Base-by-base conservation (phyloP, 2,888 invertebrate genomes). In the Euproctis similis region DNA sequence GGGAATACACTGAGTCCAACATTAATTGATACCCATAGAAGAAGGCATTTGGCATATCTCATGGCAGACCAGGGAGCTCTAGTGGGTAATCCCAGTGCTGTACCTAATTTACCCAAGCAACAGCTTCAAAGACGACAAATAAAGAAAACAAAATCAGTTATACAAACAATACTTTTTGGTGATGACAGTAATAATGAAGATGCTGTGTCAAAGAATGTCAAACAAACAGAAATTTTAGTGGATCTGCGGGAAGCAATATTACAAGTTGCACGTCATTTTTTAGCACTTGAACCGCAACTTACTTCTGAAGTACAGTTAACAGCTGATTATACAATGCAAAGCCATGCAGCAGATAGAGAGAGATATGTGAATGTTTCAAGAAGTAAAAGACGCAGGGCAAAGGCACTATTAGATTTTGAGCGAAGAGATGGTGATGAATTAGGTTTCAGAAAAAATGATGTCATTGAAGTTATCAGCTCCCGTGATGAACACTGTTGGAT, bases 401-500 rank as follows among this genome's bases (percentile, higher is more conserved):
- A 98, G 76, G 98, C 98, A 1, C 81, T 99, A 39, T 86, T 98
- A 53, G 98, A 98, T 84, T 99, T 99, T 85, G 98, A 98, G 75
- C 87, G 98, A 42, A 94, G 97, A 63, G 98, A 98, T 77, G 98
- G 98, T 47, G 98, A 99, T 84, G 99, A 99, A 74, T 78, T 99
- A 30, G 98, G 98, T 5, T 99, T 99, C 74, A 89, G 97, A 28
- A 98, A 97, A 75, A 98, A 99, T 85, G 98, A 99, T 74, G 95
- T 99, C 19, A 97, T 99, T 30, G 98, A 97, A 28, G 95, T 99
- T 23, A 91, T 98, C 12, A 97, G 96, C 60, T 96, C 96, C 65
- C 95, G 96, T 71, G 98, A 98, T 82, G 98, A 98, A 63, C 97
- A 98, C 68, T 98, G 98, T 71, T 98, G 98, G 98, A 93, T 98